Conservation (phyloP, 92 coral and sea anemone species). For the Epizoanthus illoricatus region DNA sequence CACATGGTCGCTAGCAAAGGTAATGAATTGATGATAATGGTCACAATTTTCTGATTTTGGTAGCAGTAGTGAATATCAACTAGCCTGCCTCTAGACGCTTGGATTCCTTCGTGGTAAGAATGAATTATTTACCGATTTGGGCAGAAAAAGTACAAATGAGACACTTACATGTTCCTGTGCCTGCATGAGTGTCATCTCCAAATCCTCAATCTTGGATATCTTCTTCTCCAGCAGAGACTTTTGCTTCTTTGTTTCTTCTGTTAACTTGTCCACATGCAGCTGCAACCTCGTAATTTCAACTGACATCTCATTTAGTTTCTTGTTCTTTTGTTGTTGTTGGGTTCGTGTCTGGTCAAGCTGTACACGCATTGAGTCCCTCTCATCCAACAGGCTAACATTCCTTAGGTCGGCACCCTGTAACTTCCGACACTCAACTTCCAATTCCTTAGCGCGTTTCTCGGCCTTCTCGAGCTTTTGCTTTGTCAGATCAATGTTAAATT, state of each 20-base stretch:
- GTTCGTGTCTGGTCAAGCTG: conserved; percentile 52
- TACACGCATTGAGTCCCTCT: conserved; percentile 47
- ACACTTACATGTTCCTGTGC: conserved; percentile 3
- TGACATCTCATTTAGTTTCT: conserved; percentile 53
- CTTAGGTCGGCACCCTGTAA: conserved; percentile 62
- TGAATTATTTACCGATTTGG: too few relatives aligned
- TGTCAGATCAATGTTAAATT: conserved; percentile 61
- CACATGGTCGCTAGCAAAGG: too few relatives aligned
- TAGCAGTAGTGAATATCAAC: too few relatives aligned
- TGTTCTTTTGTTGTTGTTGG: conserved; percentile 45
- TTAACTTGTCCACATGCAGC: conserved; percentile 57
- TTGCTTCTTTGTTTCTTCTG: conserved; percentile 58
- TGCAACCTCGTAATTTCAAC: conserved; percentile 61
- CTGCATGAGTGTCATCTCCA: conserved; percentile 52
- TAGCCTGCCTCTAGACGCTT: too few relatives aligned
- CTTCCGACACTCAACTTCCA: conserved; percentile 58
- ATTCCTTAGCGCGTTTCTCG: conserved; percentile 57
- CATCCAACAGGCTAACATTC: conserved; percentile 42
- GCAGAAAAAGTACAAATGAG: too few relatives aligned
- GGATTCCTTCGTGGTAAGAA: too few relatives aligned
- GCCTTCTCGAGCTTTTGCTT: conserved; percentile 70
- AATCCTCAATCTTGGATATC: conserved; percentile 48
- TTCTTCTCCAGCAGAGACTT: conserved; percentile 58
- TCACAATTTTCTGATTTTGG: too few relatives aligned
- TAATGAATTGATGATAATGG: too few relatives aligned